phyloP scores from a whole-genome alignment of 2,797 vertebrate genomes.

The Gallinago solitaria region DNA sequence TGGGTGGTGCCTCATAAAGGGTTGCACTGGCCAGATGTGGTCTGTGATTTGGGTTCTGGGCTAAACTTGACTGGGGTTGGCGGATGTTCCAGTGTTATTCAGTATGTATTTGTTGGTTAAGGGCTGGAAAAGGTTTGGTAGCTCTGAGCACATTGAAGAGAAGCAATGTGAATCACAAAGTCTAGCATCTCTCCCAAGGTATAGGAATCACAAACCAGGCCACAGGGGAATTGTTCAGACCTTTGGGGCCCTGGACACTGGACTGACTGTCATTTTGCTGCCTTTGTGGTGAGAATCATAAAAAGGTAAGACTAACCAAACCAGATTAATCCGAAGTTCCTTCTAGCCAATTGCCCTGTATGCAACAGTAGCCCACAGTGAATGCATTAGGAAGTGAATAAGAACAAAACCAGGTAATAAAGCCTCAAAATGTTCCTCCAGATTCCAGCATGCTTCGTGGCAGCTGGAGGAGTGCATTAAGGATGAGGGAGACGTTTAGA shows the following conservation, averaged over 20 bases:
- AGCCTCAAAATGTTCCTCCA: not conserved
- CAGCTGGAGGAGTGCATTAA: not conserved
- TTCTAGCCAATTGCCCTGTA: not conserved
- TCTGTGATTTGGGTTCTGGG: not conserved
- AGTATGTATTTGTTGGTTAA: not conserved
- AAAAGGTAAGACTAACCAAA: not conserved
- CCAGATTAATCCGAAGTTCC: not conserved
- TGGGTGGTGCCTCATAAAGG: not conserved
- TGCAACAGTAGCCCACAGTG: not conserved
- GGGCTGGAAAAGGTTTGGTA: not conserved
- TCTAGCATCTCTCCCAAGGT: not conserved
- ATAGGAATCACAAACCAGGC: not conserved
- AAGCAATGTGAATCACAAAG: not conserved
- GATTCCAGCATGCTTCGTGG: not conserved
- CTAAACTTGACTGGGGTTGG: not conserved
- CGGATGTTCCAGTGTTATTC: not conserved
- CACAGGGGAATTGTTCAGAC: not conserved
- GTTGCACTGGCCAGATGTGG: not conserved
- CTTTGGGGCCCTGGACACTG: not conserved
- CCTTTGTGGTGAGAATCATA: not conserved
- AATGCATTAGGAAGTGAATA: not conserved
- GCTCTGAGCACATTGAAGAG: not conserved
- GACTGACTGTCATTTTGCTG: rapidly evolving
- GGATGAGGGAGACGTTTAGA: not conserved
- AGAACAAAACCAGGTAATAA: not conserved